Conservation (phyloP, 2,113 vertebrate genomes). For the Speoplatyrhinus poulsoni region DNA sequence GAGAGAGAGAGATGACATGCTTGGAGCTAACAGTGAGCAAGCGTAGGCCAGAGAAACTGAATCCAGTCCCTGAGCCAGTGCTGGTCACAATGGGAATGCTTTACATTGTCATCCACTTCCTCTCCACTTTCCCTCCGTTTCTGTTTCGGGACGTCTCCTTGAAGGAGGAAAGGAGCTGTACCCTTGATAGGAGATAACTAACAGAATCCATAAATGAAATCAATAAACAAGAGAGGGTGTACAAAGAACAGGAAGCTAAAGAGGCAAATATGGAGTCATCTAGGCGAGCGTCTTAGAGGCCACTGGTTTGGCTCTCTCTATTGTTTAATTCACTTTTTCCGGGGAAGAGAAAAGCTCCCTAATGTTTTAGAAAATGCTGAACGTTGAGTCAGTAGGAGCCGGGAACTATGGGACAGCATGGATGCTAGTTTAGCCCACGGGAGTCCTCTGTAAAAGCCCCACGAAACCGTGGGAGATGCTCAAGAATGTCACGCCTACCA, state of each 20-base stretch:
- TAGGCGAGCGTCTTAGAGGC: slow-evolving; percentile 33
- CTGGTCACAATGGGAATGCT: slow-evolving; percentile 66
- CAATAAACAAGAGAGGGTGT: slow-evolving; percentile 64
- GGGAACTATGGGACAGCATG: slow-evolving; percentile 1
- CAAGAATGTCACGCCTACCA: slow-evolving; percentile 50
- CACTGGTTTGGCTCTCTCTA: slow-evolving; percentile 10
- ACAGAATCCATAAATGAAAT: slow-evolving; percentile 68
- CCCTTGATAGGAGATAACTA: slow-evolving; percentile 63
- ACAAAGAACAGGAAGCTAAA: slow-evolving; percentile 60
- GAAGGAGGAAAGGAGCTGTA: slow-evolving; percentile 54
- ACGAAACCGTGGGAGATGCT: slow-evolving; percentile 41
- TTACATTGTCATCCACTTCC: slow-evolving; percentile 71
- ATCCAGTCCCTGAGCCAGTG: slow-evolving; percentile 57
- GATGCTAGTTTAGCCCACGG: slow-evolving; percentile 34
- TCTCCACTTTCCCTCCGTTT: slow-evolving; percentile 65
- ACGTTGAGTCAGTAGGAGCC: slow-evolving; percentile 4
- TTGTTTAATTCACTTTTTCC: background rate
- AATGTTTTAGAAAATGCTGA: background rate
- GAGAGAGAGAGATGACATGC: slow-evolving; percentile 20
- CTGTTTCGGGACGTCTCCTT: slow-evolving; percentile 59
- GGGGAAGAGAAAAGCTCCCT: slow-evolving; percentile 20
- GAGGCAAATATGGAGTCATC: slow-evolving; percentile 52
- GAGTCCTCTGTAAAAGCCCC: slow-evolving; percentile 37
- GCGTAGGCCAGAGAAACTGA: slow-evolving; percentile 57
- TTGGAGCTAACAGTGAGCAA: slow-evolving; percentile 43